Conservation (phyloP, 2,797 vertebrate genomes). For the Dermochelys coriacea region DNA sequence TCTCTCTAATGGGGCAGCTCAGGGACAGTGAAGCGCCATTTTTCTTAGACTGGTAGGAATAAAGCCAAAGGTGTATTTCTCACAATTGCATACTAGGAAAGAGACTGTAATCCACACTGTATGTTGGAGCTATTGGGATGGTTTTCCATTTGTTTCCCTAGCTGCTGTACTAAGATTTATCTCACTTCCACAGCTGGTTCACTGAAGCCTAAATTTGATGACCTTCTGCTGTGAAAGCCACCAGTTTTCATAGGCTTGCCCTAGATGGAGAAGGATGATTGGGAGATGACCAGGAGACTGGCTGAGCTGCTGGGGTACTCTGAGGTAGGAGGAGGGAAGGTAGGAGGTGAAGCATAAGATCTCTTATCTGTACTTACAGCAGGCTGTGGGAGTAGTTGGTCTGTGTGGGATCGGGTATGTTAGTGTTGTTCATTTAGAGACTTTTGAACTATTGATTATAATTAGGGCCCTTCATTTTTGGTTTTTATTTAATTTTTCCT, state of each 20-base stretch:
- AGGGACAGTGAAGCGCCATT: background rate
- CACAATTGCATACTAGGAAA: background rate
- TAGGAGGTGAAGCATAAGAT: too few relatives aligned
- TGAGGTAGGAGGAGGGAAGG: too few relatives aligned
- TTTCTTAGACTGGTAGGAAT: background rate
- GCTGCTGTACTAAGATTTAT: background rate
- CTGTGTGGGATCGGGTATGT: background rate
- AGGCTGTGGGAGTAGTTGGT: background rate
- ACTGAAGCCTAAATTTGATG: background rate
- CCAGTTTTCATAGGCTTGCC: background rate
- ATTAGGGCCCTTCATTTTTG: too few relatives aligned
- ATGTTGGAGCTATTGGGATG: too few relatives aligned
- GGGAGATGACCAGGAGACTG: too few relatives aligned
- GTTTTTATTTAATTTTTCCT: too few relatives aligned
- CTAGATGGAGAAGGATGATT: background rate
- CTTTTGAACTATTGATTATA: too few relatives aligned
- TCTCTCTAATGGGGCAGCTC: background rate
- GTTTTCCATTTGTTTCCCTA: background rate
- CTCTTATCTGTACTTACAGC: too few relatives aligned
- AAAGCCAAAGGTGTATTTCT: background rate
- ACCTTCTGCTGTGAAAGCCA: background rate
- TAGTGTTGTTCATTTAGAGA: too few relatives aligned
- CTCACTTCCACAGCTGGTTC: background rate
- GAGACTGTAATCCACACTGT: background rate
- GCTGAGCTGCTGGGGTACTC: too few relatives aligned